Conservation (phyloP, 1,140 invertebrate genomes). For the Meteorus sp. region DNA sequence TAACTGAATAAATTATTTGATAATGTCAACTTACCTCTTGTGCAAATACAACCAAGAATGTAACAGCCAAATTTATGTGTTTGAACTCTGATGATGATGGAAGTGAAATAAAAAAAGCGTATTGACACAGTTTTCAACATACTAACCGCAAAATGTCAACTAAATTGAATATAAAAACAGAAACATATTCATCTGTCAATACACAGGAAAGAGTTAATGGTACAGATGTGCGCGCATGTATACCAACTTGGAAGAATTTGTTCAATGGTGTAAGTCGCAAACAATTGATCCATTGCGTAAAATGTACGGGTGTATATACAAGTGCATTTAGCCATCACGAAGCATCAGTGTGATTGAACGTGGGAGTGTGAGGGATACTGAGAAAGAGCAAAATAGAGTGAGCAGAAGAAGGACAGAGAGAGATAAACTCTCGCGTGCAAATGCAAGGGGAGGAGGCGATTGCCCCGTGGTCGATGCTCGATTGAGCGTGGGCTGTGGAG, state of each 20-base stretch:
- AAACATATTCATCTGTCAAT: no score
- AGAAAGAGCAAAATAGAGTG: conserved; percentile 34
- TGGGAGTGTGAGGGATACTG: conserved; percentile 20
- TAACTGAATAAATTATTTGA: no score
- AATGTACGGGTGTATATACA: neutral
- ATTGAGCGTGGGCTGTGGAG: conserved; percentile 59
- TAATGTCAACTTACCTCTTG: no score
- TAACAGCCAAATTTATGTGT: no score
- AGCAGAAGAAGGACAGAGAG: conserved; percentile 1
- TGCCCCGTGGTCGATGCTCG: conserved; percentile 50
- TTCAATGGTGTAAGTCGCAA: neutral
- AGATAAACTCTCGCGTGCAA: conserved; percentile 24
- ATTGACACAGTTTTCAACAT: no score
- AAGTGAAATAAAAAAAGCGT: no score
- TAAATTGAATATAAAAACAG: no score
- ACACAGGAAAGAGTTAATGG: no score
- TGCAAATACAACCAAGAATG: no score
- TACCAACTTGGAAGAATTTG: neutral
- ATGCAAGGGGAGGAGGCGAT: conserved; percentile 39
- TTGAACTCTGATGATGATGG: no score
- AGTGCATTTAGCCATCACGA: conserved; percentile 9
- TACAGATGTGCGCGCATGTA: no score
- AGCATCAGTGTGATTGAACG: conserved; percentile 1
- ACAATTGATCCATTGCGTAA: conserved; percentile 1
- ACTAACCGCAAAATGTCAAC: no score